Conservation (phyloP, 2,113 vertebrate genomes). For the Erythrolamprus reginae region DNA sequence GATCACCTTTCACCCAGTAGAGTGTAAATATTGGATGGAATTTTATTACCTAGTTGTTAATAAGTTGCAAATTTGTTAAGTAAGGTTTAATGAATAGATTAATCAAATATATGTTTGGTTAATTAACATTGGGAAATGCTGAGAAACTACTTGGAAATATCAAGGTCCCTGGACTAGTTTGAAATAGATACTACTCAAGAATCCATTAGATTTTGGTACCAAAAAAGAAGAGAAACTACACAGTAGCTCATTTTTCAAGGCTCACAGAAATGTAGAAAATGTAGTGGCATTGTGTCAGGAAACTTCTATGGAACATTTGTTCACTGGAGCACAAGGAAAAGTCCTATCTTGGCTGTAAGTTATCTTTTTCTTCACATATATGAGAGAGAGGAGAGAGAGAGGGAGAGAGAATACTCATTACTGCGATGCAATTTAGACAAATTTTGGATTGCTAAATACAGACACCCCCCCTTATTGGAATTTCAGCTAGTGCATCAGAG, state of each 20-base stretch:
- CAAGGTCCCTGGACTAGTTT: not conserved
- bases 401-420: not conserved
- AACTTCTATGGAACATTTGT: not conserved
- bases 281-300: not conserved
- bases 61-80: not conserved
- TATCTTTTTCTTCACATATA: not conserved
- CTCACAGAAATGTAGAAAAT: not conserved
- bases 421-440: not conserved
- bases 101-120: not conserved
- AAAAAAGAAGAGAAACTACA: not conserved
- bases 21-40: not conserved
- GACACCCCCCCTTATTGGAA: not conserved
- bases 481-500: not conserved
- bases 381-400: too few species aligned
- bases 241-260: not conserved
- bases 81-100: not conserved
- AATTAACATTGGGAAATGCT: not conserved
- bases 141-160: not conserved
- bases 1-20: constrained; percentile 6
- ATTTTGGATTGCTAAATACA: not conserved
- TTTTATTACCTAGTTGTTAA: not conserved
- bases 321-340: not conserved
- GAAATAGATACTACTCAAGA: not conserved
- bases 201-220: not conserved
- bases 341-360: not conserved